phyloP scores from a whole-genome alignment of 2,888 invertebrate species.

The Girardia tigrina region DNA sequence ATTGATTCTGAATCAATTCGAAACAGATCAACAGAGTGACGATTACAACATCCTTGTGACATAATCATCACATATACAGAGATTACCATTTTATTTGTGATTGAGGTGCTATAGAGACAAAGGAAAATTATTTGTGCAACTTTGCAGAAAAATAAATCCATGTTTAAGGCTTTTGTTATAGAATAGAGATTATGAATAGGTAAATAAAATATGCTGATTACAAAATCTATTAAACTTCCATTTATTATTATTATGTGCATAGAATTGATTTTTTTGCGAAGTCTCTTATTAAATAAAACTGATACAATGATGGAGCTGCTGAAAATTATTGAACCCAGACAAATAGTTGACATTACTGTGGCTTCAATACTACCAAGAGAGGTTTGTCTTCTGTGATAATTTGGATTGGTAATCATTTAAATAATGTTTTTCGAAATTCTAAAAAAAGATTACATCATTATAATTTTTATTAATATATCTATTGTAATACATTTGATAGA shows the following conservation, averaged over 20 bases:
- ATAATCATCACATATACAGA: background rate
- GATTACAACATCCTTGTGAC: background rate
- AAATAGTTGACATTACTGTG: background rate
- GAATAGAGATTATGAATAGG: background rate
- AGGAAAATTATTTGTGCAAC: background rate
- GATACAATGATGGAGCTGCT: background rate
- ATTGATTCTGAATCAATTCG: no score
- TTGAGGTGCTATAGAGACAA: background rate
- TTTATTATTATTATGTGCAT: background rate
- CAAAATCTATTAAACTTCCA: background rate
- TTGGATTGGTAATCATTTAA: no score
- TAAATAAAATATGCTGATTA: conserved; percentile 5
- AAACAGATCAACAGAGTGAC: no score
- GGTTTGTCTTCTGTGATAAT: background rate
- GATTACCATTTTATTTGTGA: background rate
- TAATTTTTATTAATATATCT: no score
- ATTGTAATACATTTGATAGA: no score
- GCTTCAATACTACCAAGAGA: background rate
- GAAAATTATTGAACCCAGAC: background rate
- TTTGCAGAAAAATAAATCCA: background rate
- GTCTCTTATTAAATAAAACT: background rate
- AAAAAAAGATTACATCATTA: no score
- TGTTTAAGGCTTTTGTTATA: background rate
- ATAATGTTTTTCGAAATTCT: no score
- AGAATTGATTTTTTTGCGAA: background rate